Conservation (phyloP, 2,888 invertebrate genomes). For the Trissolcus japonicus region DNA sequence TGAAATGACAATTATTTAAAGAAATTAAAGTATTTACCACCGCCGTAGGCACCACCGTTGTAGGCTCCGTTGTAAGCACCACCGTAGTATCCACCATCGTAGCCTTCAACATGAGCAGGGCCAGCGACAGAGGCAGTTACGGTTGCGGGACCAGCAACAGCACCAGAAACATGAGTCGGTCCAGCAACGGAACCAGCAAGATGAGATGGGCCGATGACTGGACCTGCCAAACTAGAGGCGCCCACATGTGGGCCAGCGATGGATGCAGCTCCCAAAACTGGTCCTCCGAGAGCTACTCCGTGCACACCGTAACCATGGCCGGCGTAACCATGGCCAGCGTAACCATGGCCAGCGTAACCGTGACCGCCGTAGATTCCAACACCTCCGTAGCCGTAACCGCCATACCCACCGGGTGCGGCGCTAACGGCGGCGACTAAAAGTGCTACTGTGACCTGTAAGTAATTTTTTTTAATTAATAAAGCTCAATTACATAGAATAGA, state of each 20-base stretch:
- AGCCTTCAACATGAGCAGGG: constrained; percentile 70
- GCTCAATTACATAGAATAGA: neutral
- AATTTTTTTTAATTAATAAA: neutral
- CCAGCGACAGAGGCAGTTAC: constrained; percentile 71
- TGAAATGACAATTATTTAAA: neutral
- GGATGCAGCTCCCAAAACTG: constrained; percentile 65
- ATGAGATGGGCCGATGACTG: constrained; percentile 69
- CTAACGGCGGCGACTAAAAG: constrained; percentile 64
- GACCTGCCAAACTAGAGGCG: constrained; percentile 66
- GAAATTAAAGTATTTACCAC: neutral
- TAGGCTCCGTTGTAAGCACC: constrained; percentile 19
- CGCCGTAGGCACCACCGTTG: neutral
- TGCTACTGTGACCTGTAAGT: constrained; percentile 66
- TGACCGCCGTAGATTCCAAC: constrained; percentile 55
- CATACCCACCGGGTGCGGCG: constrained; percentile 59
- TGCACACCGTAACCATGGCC: constrained; percentile 62
- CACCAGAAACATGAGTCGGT: constrained; percentile 72
- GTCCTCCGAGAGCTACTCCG: constrained; percentile 70
- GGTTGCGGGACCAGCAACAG: constrained; percentile 71
- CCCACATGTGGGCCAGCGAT: constrained; percentile 71
- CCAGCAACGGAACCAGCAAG: constrained; percentile 71
- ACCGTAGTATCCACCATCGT: constrained; percentile 59
- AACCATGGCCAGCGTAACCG: constrained; percentile 57
- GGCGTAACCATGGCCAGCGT: constrained; percentile 58
- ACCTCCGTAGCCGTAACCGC: constrained; percentile 59